phyloP scores from a whole-genome alignment of 2,113 vertebrate genomes.

The Solea solea region DNA sequence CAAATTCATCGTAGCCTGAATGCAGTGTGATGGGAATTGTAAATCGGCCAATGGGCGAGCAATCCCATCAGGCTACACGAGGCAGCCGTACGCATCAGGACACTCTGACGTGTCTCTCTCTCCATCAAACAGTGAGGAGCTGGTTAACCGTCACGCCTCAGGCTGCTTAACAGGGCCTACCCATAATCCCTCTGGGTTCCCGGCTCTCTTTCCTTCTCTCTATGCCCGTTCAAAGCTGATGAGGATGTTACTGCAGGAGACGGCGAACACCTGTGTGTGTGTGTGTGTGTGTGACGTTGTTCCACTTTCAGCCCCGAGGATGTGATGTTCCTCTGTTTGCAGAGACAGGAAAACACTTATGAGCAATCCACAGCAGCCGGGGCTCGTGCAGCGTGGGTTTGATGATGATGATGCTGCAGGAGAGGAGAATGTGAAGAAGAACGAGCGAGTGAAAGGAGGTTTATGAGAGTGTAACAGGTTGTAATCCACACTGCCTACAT shows the following conservation, averaged over 20 bases:
- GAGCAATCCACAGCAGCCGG: too few species aligned
- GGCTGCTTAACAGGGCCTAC: not conserved
- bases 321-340: conserved; percentile 13
- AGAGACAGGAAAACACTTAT: not conserved
- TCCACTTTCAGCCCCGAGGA: not conserved
- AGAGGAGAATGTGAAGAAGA: not conserved
- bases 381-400: not conserved
- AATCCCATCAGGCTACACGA: conserved; percentile 10
- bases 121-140: conserved; percentile 25
- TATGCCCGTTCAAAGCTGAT: not conserved
- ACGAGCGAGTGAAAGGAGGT: not conserved
- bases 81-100: conserved; percentile 17
- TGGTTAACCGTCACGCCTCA: conserved; percentile 1
- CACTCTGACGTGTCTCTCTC: conserved; percentile 8
- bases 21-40: conserved; percentile 12
- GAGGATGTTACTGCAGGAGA: conserved; percentile 21
- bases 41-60: not conserved
- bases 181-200: conserved; percentile 13
- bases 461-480: conserved; percentile 11
- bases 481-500: not conserved
- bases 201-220: conserved; percentile 15
- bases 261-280: conserved; percentile 16
- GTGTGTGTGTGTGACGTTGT: conserved; percentile 10
- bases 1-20: conserved; percentile 31
- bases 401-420: not conserved